These are phyloP conservation scores for Callimorpha dominula DNA, from an alignment of 2,888 invertebrate species.

Conservation along the genomic window DNA sequence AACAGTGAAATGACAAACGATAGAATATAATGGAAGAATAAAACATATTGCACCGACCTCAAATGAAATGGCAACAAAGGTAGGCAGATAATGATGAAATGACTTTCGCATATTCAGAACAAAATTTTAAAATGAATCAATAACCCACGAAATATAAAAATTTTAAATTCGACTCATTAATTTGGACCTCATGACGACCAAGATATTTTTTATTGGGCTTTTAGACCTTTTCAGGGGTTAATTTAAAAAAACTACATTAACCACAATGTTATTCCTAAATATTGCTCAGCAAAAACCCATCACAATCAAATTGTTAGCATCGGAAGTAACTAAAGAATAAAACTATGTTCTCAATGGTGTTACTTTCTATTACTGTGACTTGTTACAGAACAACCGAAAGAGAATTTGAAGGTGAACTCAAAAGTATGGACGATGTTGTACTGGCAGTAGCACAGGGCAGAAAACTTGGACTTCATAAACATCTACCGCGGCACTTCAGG, in stretches of 20 bases:
- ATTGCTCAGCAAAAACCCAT: neutral
- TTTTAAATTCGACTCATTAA: neutral
- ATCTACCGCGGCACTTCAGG: constrained; percentile 79
- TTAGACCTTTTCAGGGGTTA: too few species aligned
- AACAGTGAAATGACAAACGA: too few species aligned
- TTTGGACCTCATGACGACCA: neutral
- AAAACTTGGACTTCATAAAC: constrained; percentile 75
- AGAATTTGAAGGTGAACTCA: constrained; percentile 69
- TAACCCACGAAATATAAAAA: too few species aligned
- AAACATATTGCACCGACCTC: too few species aligned
- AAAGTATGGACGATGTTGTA: constrained; percentile 79
- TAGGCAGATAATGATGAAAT: neutral
- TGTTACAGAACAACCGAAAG: constrained; percentile 64
- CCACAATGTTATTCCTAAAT: neutral
- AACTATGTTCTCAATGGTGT: neutral
- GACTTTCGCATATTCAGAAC: neutral
- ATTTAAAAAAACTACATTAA: too few species aligned
- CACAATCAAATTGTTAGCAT: neutral
- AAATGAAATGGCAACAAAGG: too few species aligned
- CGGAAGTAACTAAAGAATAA: neutral
- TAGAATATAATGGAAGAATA: too few species aligned
- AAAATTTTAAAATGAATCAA: neutral
- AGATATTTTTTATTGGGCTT: too few species aligned
- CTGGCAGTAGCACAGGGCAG: constrained; percentile 78
- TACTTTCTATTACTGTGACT: neutral